Percentiles rank a stretch among this genome's conserved stretches.
Evolutionary conservation across 1,140 invertebrate genomes (phyloP).

Genomic region (Brachystomella parvula): DNA sequence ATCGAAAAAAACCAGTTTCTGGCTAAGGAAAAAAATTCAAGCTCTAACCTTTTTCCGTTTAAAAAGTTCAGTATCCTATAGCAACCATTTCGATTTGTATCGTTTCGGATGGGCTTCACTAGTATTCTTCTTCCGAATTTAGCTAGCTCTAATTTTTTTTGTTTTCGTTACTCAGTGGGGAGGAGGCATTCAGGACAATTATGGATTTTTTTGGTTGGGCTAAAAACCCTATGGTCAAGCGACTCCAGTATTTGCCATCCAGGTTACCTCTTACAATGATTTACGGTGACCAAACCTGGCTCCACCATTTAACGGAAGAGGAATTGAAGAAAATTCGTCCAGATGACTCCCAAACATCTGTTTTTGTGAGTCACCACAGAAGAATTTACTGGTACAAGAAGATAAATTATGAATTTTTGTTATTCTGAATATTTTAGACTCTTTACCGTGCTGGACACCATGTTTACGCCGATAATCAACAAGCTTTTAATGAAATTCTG

Average conservation of each 20-base stretch:
- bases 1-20: too few relatives aligned
- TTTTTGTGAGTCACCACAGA: neutral
- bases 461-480: slow-evolving; percentile 4
- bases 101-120: too few relatives aligned
- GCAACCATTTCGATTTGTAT: too few relatives aligned
- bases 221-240: slow-evolving; percentile 68
- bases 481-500: neutral
- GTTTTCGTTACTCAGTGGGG: too few relatives aligned
- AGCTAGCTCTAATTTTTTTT: too few relatives aligned
- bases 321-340: neutral
- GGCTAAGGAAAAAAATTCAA: too few relatives aligned
- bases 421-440: too few relatives aligned
- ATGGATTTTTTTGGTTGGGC: slow-evolving; percentile 89
- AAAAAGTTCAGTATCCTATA: too few relatives aligned
- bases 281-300: slow-evolving; percentile 1
- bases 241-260: neutral
- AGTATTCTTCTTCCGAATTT: too few relatives aligned
- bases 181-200: slow-evolving; percentile 56
- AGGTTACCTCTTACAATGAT: slow-evolving; percentile 5
- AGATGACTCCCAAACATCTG: neutral
- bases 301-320: neutral
- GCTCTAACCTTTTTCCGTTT: too few relatives aligned
- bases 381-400: too few relatives aligned
- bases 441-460: neutral
- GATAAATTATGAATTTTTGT: neutral